Base-by-base conservation (phyloP, 1,140 invertebrate species). In the Drosophila virilis region DNA sequence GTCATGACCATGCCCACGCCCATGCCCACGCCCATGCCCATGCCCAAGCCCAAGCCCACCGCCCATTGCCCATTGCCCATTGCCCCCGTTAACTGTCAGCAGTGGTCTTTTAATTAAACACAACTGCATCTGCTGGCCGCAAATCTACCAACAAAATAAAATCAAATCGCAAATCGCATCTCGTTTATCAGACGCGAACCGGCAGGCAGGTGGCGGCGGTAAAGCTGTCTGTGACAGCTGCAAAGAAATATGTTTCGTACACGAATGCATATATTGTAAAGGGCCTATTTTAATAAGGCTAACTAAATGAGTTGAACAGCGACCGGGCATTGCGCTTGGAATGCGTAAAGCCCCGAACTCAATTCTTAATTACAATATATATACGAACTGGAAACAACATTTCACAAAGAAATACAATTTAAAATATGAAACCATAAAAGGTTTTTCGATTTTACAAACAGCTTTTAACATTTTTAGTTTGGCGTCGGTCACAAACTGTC, bases 401-500 rank as follows among this genome's bases (percentile, higher is more conserved):
- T 28, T 28, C 28, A 22, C 15, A 46, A 22, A 9, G 10, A 28
- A 46, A 43, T 8, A 9, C 42, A 43, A 43, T 43, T 43, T 13
- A 15, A 43, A n/a, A 43, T 1, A 15, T 2, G 15, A 8, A 15
- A 43, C 22, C 3, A 45, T 9, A 45, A 9, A 9, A 46, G 15
- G 13, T 57, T 57, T 37, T 42, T 42, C 28, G 38, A 40, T 40
- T 57, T 57, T 8, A 12, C n/a, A 42, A 57, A 57, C 17, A 38
- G 38, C 38, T 40, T 57, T 57, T 17, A 13, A 46, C 13, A 60
- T 33, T 60, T 60, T 60, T 38, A 60, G 10, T 45, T 45, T 52
- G 62, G 54, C 76, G 61, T 73, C 67, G 74, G 72, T 76, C 78
- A 80, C 78, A 62, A 58, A 37, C 59, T 61, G 59, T 48, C 15